A percentile compares a stretch with the other conserved stretches of the same genome.
These are phyloP conservation scores for Champsocephalus esox DNA, from an alignment of 2,797 vertebrate genomes.

Conservation along the genomic window DNA sequence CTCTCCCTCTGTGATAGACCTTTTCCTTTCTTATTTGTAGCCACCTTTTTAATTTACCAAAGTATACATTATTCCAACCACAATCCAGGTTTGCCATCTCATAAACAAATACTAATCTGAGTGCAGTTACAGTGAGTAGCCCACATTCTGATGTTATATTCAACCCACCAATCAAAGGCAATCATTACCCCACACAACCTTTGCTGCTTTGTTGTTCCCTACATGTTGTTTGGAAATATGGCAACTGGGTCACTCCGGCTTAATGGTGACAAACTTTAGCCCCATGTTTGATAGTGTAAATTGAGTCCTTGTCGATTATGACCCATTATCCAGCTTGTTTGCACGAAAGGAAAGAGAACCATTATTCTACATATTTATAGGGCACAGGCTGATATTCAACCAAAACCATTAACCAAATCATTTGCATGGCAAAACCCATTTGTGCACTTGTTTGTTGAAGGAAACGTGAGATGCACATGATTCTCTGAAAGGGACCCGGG, in stretches of 20 bases:
- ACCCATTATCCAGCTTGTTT: conserved; percentile 21
- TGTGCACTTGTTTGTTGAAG: conserved; percentile 36
- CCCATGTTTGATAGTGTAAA: conserved; percentile 3
- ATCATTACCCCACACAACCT: conserved; percentile 12
- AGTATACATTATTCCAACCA: neutral
- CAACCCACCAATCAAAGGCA: neutral
- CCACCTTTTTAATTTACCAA: neutral
- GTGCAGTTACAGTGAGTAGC: neutral
- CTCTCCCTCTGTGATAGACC: neutral
- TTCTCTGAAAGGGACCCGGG: conserved; percentile 52
- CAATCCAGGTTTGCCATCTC: neutral
- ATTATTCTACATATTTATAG: conserved; percentile 44
- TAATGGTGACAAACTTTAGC: conserved; percentile 14
- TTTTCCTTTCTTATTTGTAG: neutral
- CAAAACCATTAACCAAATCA: conserved; percentile 36
- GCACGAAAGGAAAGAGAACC: conserved; percentile 3
- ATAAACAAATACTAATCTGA: neutral
- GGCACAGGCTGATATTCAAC: conserved; percentile 5
- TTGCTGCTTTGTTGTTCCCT: conserved; percentile 21
- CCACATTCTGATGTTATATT: neutral
- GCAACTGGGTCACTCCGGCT: conserved; percentile 37
- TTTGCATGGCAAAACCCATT: conserved; percentile 55
- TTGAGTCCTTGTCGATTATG: neutral
- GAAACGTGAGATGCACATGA: conserved; percentile 53
- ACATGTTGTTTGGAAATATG: conserved; percentile 6